Evolutionary conservation across 1,140 invertebrate species (phyloP).

Genomic region (Meloidogyne hapla): DNA sequence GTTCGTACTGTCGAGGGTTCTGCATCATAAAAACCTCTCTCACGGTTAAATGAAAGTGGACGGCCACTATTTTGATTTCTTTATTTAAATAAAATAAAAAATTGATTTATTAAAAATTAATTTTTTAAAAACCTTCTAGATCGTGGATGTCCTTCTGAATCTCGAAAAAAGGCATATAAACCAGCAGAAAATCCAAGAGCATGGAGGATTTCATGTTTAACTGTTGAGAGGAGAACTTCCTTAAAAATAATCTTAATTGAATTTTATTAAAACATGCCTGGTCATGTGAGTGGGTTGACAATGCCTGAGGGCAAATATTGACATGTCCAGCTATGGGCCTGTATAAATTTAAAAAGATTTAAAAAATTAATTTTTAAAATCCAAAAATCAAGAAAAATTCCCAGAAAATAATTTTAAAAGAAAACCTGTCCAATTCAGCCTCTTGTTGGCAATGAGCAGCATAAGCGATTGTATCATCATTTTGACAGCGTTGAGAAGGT

Average conservation of each 20-base stretch:
- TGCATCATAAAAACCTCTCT: slow-evolving; percentile 77
- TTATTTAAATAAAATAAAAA: background rate
- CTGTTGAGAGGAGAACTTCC: slow-evolving; percentile 87
- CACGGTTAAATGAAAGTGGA: slow-evolving; percentile 54
- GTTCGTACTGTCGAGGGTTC: slow-evolving; percentile 82
- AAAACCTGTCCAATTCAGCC: slow-evolving; percentile 68
- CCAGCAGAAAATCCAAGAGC: slow-evolving; percentile 73
- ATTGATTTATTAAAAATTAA: background rate
- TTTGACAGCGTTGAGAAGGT: slow-evolving; percentile 83
- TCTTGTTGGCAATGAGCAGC: slow-evolving; percentile 98
- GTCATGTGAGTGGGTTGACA: slow-evolving; percentile 87
- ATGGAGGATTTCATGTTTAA: slow-evolving; percentile 98
- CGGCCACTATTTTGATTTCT: slow-evolving; percentile 39
- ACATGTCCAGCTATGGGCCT: slow-evolving; percentile 97
- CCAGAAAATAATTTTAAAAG: no score
- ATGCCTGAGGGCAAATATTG: slow-evolving; percentile 91
- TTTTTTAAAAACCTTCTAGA: slow-evolving; percentile 40
- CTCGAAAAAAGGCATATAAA: slow-evolving; percentile 61
- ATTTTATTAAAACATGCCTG: slow-evolving; percentile 64
- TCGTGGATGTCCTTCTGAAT: slow-evolving; percentile 41
- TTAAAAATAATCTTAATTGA: background rate
- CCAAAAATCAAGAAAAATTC: slow-evolving; percentile 2
- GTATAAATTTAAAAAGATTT: slow-evolving; percentile 24
- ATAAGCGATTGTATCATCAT: slow-evolving; percentile 88
- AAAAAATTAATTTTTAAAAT: background rate